Percentiles rank a stretch among this genome's conserved stretches.
Evolutionary conservation across 2,888 invertebrate genomes (phyloP).

Genomic region (Vanessa cardui): DNA sequence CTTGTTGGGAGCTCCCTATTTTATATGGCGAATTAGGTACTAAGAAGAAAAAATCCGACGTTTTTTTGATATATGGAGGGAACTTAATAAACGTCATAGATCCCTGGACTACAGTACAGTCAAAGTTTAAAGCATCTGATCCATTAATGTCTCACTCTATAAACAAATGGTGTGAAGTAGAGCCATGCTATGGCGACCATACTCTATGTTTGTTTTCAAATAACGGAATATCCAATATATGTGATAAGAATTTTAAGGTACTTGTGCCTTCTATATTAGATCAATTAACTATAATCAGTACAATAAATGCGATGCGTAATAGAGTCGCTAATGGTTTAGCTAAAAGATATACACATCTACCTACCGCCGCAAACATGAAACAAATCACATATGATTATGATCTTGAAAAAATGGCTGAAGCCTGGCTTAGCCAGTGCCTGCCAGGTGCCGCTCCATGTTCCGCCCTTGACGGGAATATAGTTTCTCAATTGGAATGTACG

Average conservation of each 20-base stretch:
- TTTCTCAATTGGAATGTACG: slow-evolving; percentile 69
- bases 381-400: slow-evolving; percentile 71
- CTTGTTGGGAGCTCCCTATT: slow-evolving; percentile 71
- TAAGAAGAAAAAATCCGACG: slow-evolving; percentile 45
- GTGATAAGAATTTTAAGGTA: slow-evolving; percentile 56
- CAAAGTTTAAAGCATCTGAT: slow-evolving; percentile 28
- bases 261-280: slow-evolving; percentile 52
- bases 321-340: slow-evolving; percentile 62
- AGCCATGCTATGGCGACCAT: slow-evolving; percentile 74
- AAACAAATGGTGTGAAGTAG: slow-evolving; percentile 69
- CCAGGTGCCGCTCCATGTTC: slow-evolving; percentile 72
- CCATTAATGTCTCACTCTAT: slow-evolving; percentile 22
- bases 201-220: slow-evolving; percentile 67
- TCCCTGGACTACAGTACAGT: slow-evolving; percentile 25
- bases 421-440: slow-evolving; percentile 71
- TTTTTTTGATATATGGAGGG: slow-evolving; percentile 57
- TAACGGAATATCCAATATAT: slow-evolving; percentile 54
- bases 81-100: slow-evolving; percentile 58
- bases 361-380: slow-evolving; percentile 70
- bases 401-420: slow-evolving; percentile 64
- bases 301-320: slow-evolving; percentile 73
- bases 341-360: slow-evolving; percentile 60
- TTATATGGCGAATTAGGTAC: slow-evolving; percentile 59
- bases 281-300: slow-evolving; percentile 62
- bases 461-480: slow-evolving; percentile 60